Conservation (phyloP, 2,888 invertebrate genomes). For the Trichogramma dendrolimi region DNA sequence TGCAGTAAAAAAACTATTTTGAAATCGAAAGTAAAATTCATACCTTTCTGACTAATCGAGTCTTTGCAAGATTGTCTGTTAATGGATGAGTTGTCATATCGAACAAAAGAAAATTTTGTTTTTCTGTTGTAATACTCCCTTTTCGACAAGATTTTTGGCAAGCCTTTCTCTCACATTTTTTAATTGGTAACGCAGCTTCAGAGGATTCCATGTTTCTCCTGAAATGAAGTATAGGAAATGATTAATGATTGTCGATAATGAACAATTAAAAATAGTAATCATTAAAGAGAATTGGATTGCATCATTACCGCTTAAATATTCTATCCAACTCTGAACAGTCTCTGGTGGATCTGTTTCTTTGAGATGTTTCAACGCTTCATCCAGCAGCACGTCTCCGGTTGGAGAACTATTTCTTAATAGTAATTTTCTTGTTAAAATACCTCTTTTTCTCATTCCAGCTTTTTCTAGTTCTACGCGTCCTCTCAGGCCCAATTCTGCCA, state of each 20-base stretch:
- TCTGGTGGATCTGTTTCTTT: conserved; percentile 98
- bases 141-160: conserved; percentile 98
- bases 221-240: conserved; percentile 34
- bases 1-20: not conserved
- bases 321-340: conserved; percentile 98
- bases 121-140: conserved; percentile 99
- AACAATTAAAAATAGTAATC: conserved; percentile 24
- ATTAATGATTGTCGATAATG: not conserved
- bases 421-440: conserved; percentile 81
- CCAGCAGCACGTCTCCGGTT: conserved; percentile 94
- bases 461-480: conserved; percentile 95
- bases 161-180: conserved; percentile 98
- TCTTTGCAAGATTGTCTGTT: conserved; percentile 91
- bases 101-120: conserved; percentile 98
- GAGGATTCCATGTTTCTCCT: conserved; percentile 99
- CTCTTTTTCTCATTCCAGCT: conserved; percentile 92
- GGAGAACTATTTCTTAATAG: conserved; percentile 82
- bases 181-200: conserved; percentile 95
- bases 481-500: conserved; percentile 92
- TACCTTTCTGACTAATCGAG: conserved; percentile 93
- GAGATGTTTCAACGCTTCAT: conserved; percentile 93
- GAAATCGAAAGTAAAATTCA: not conserved
- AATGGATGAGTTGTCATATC: conserved; percentile 99
- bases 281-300: not conserved
- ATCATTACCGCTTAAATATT: conserved; percentile 88